Base-by-base conservation (phyloP, 2,797 vertebrate genomes). In the Microhierax caerulescens region DNA sequence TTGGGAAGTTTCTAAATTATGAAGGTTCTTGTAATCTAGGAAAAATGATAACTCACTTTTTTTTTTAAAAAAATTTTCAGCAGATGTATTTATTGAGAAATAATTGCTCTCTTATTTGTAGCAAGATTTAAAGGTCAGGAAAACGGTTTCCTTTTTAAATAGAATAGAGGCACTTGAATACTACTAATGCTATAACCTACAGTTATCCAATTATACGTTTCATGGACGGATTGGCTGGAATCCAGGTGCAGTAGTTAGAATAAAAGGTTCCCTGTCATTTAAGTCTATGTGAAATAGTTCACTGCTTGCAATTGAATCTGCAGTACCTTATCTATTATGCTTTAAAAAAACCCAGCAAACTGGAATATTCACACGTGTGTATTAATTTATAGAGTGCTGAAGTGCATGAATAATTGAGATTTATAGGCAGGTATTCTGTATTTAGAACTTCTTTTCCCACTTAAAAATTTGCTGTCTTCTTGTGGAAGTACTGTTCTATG, bases 131-230 rank as follows among this genome's bases (percentile, higher is more conserved):
- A 82, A 88, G 91, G 77, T 94, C 94, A 92, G 78, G 50, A 94
- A 93, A 95, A 92, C 45, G 57, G 88, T 89, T 95, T 86, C 82
- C 61, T 90, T 95, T 94, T 91, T n/a, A 88, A 95, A 92, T 82
- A 94, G 88, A 86, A 81, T 57, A 77, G 70, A 83, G 50, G 82
- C 2, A 1, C 47, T 88, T 93, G 87, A 91, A 88, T 89, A 57
- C 64, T 81, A 79, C 72, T 94, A 85, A 95, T 96, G 57, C 87
- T 73, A 73, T 95, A 95, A 96, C 90, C 78, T 94, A 70, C 90
- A 93, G 86, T 95, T 96, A 97, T 95, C 95, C 95, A 95, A 95
- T 96, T 97, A 95, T 65, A 95, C 2, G 1, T 96, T 97, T 95
- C 85, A 85, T 57, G 88, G 90, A 76, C 67, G 28, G 78, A 65